A percentile compares a stretch with the other conserved stretches of the same genome.
Conservation (phyloP, 2,113 vertebrate genomes). For the Eulemur macaco region DNA sequence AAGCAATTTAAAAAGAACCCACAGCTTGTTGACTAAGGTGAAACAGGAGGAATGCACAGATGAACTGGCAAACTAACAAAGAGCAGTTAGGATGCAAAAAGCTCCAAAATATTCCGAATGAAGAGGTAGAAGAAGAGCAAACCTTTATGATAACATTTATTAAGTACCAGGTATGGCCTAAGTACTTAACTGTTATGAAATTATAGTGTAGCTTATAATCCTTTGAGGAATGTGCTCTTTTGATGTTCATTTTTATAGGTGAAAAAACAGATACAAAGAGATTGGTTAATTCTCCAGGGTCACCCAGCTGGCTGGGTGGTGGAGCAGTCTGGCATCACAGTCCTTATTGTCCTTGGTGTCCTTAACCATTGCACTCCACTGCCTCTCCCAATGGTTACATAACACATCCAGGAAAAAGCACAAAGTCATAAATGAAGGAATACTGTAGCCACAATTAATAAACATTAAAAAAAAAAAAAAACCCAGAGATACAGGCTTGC, state of each 20-base stretch:
- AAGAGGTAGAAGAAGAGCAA: neutral
- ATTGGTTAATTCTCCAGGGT: neutral
- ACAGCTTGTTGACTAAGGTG: neutral
- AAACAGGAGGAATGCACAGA: neutral
- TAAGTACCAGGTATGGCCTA: neutral
- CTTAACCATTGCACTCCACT: neutral
- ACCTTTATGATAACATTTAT: neutral
- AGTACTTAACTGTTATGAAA: no score
- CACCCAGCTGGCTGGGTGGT: neutral
- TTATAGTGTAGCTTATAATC: neutral
- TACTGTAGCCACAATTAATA: neutral
- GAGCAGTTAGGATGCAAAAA: neutral
- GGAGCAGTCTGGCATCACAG: neutral
- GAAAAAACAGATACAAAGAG: neutral
- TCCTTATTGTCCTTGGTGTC: neutral
- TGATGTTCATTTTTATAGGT: neutral
- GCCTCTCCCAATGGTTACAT: neutral
- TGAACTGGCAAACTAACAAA: neutral
- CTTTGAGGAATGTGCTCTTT: neutral
- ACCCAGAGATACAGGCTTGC: neutral
- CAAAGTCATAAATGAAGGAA: neutral
- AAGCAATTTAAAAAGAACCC: neutral
- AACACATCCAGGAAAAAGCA: neutral
- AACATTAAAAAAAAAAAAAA: neutral
- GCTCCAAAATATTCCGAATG: neutral